phyloP scores from a whole-genome alignment of 2,888 invertebrate genomes.

The Ormyrus thymus region DNA sequence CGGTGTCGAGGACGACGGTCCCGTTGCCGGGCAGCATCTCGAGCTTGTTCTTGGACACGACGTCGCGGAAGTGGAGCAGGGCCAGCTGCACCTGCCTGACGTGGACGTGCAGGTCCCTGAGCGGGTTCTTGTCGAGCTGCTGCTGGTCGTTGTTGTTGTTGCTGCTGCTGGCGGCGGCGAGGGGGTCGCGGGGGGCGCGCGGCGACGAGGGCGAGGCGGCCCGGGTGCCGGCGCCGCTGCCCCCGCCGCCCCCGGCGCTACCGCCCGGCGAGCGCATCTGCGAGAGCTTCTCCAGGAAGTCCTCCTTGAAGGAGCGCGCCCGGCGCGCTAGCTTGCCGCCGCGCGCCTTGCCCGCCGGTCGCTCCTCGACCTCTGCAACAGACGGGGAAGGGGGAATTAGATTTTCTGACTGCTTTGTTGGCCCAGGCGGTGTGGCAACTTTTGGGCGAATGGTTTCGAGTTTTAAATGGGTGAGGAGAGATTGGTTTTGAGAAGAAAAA shows the following conservation, averaged over 20 bases:
- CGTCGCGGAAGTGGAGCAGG: conserved; percentile 93
- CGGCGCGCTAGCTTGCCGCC: conserved; percentile 91
- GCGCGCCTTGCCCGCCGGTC: conserved; percentile 85
- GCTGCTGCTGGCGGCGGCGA: conserved; percentile 74
- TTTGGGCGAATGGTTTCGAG: too few species aligned
- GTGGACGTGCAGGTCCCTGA: conserved; percentile 85
- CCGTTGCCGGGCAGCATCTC: conserved; percentile 96
- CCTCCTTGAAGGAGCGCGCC: conserved; percentile 94
- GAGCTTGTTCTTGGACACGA: conserved; percentile 92
- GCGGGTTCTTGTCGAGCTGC: conserved; percentile 78
- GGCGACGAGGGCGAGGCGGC: conserved; percentile 76
- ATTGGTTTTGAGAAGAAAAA: neutral
- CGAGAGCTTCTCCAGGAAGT: conserved; percentile 91
- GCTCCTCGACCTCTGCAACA: conserved; percentile 74
- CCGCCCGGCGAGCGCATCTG: conserved; percentile 88
- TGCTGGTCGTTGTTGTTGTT: conserved; percentile 74
- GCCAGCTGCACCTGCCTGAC: conserved; percentile 85
- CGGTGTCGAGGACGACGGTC: conserved; percentile 93
- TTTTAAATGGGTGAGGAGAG: neutral
- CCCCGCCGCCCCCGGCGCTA: conserved; percentile 76
- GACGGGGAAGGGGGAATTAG: conserved; percentile 48
- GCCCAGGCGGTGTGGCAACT: too few species aligned
- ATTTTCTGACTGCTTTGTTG: too few species aligned
- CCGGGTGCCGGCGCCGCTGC: conserved; percentile 73
- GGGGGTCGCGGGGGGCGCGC: conserved; percentile 72